Percentiles rank a stretch among this genome's conserved stretches.
These are phyloP conservation scores for Lasioglossum malachurum DNA, from an alignment of 2,888 invertebrate genomes.

Conservation along the genomic window DNA sequence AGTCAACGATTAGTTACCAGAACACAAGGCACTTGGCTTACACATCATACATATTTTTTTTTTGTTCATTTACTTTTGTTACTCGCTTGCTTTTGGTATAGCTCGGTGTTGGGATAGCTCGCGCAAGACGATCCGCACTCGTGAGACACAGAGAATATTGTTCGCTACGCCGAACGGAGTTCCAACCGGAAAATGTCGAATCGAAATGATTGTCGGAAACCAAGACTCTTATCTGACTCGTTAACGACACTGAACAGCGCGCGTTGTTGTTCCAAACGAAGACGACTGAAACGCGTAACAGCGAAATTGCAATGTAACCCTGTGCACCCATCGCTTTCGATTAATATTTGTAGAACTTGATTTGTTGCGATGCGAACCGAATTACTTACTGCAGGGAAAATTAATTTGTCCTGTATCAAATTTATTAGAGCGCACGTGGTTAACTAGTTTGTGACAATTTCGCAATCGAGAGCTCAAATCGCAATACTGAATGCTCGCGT, in stretches of 20 bases:
- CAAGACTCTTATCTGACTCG: background rate
- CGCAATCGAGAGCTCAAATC: background rate
- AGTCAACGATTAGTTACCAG: conserved; percentile 84
- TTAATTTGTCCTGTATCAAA: background rate
- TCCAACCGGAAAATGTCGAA: background rate
- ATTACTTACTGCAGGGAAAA: background rate
- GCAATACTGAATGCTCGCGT: background rate
- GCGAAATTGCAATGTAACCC: background rate
- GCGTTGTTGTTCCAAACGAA: background rate
- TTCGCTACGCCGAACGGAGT: background rate
- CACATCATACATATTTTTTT: conserved; percentile 79
- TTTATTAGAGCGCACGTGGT: background rate
- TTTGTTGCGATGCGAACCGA: background rate
- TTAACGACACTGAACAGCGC: background rate
- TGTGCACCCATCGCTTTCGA: background rate
- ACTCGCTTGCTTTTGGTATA: conserved; percentile 76
- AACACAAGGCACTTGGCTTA: conserved; percentile 85
- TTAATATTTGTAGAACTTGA: background rate
- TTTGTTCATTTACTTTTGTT: conserved; percentile 53
- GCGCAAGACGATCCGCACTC: conserved; percentile 63
- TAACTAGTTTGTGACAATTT: background rate
- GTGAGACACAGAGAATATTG: conserved; percentile 25
- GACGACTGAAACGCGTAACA: background rate
- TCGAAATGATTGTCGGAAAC: background rate
- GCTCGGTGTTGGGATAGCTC: conserved; percentile 79